These are phyloP conservation scores for Phalanger gymnotis DNA, from an alignment of 2,797 vertebrate species.

Conservation along the genomic window DNA sequence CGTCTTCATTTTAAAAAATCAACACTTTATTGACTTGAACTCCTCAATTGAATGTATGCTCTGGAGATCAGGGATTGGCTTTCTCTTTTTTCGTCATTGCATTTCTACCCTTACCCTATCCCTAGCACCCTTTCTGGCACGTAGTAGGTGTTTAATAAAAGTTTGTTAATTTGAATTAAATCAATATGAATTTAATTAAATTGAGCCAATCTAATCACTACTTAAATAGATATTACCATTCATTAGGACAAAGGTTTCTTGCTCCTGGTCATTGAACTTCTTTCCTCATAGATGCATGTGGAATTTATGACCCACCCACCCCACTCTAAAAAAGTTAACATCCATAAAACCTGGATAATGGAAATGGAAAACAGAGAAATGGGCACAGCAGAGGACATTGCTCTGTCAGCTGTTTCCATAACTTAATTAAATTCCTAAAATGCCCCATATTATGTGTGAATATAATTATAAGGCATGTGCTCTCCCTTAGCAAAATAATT, in stretches of 20 bases:
- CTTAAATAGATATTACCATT: background rate
- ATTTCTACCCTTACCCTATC: background rate
- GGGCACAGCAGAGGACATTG: background rate
- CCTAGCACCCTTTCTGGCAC: background rate
- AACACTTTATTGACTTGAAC: constrained; percentile 47
- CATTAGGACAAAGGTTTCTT: background rate
- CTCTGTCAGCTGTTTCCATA: background rate
- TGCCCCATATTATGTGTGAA: background rate
- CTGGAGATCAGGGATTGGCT: background rate
- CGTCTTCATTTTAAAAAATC: constrained; percentile 56
- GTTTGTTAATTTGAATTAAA: background rate
- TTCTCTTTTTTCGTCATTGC: background rate
- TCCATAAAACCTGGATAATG: background rate
- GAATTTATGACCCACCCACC: background rate
- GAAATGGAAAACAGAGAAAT: background rate
- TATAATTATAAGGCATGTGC: background rate
- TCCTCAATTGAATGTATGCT: background rate
- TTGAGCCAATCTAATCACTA: background rate
- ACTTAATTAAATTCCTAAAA: background rate
- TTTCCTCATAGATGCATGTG: background rate
- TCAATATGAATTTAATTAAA: background rate
- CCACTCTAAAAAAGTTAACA: background rate
- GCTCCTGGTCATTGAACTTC: background rate
- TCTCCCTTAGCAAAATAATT: too few relatives aligned
- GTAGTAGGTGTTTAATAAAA: background rate